These are phyloP conservation scores for Micrasema longulum DNA, from an alignment of 1,140 invertebrate species.

Conservation along the genomic window DNA sequence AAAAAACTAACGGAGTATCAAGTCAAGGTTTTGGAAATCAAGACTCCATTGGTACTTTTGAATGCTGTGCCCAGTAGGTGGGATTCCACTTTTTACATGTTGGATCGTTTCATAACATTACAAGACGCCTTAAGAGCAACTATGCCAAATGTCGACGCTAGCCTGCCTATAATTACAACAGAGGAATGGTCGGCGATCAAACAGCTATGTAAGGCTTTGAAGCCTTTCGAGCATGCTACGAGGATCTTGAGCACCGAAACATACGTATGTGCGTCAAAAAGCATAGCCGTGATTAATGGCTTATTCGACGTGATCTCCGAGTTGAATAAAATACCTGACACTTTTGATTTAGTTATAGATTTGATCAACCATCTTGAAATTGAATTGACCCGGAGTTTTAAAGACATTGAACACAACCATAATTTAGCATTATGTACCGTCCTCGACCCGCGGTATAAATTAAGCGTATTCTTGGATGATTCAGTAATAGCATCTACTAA, in stretches of 20 bases:
- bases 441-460: no score
- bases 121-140: neutral
- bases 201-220: neutral
- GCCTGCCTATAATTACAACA: neutral
- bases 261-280: no score
- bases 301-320: no score
- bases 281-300: no score
- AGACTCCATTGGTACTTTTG: neutral
- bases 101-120: neutral
- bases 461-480: no score
- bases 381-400: no score
- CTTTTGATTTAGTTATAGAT: no score
- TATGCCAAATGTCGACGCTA: neutral
- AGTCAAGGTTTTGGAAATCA: neutral
- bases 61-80: neutral
- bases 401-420: no score
- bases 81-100: neutral
- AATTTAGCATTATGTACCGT: no score
- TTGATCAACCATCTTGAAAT: no score
- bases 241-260: neutral
- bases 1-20: neutral
- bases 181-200: neutral
- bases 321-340: no score
- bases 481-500: no score
- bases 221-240: neutral